Evolutionary conservation across 2,113 vertebrate species (phyloP), one percentile per base, ranked within the genome.

Genomic region (Merops nubicus): DNA sequence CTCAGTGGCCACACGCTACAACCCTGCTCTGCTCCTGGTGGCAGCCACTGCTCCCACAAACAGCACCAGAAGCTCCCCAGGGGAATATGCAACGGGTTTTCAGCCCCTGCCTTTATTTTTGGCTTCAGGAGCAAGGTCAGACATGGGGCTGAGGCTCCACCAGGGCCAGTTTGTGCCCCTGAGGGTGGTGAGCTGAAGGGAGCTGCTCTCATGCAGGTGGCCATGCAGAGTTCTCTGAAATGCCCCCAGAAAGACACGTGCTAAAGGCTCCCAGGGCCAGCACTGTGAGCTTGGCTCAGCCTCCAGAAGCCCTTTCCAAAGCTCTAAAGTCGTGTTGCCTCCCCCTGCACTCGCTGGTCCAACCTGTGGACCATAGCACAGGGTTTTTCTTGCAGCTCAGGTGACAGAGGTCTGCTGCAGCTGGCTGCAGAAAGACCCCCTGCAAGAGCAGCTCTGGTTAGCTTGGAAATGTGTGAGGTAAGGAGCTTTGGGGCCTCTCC

Each of bases 341-440:
- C 31, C 38, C 47, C 47, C 54, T 74, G 42, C 21, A 7, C 45
- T 72, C 34, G 45, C 53, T 88, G 36, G 40, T 70, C 50, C 0
- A 5, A 4, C 22, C 48, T 89, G 2, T 38, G 38, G 15, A 64
- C 0, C 0, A 0, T 54, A 42, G 33, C 80, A 43, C 15, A 14
- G 23, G 51, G 11, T 23, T 85, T 64, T 74, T 63, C 47, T 83
- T 86, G 83, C n/a, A 34, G 68, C 36, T 97, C 28, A 28, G 51
- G 17, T 48, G 53, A 59, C 17, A 13, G 75, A 38, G 64, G n/a
- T 36, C 42, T 81, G 25, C 36, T 43, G 53, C n/a, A 50, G 40
- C 22, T 40, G 63, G 51, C 8, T 79, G 62, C 47, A 81, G 83
- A 76, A 76, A 81, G 69, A n/a, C 11, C 5, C 7, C 11, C 33